Evolutionary conservation across 2,888 invertebrate genomes (phyloP), one percentile per base, ranked within the genome.

Genomic region (Gortyna flavago): DNA sequence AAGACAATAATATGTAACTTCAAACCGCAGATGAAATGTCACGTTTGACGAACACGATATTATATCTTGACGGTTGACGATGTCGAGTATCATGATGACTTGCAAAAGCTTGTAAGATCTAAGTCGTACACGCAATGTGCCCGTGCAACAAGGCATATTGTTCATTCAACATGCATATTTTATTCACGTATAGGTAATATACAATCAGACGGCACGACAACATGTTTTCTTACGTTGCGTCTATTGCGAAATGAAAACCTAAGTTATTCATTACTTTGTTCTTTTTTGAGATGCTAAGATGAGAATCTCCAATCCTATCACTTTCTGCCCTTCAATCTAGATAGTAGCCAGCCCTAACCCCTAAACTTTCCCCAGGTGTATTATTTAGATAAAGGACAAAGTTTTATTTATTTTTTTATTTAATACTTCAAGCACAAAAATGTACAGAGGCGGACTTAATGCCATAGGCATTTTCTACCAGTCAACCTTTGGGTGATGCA

Each of bases 371-470:
- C 77, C 75, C 76, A 72, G 68, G 79, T 83, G 75, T 87, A 84
- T 85, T 89, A 71, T 82, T 85, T 84, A 81, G 86, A 87, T 83
- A 87, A 79, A 87, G 29, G 67, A 65, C 74, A 86, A 54, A 54
- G 54, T 54, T 54, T 25, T n/a, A n/a, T n/a, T n/a, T n/a, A n/a
- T n/a, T n/a, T n/a, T n/a, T n/a, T n/a, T n/a, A n/a, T n/a, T n/a
- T n/a, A n/a, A n/a, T n/a, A n/a, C n/a, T n/a, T n/a, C n/a, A n/a
- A n/a, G n/a, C n/a, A n/a, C n/a, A n/a, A n/a, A n/a, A n/a, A n/a
- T n/a, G n/a, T n/a, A n/a, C n/a, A n/a, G n/a, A n/a, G n/a, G n/a
- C n/a, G n/a, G n/a, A n/a, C n/a, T n/a, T n/a, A n/a, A n/a, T n/a
- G n/a, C n/a, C n/a, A n/a, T n/a, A n/a, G n/a, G n/a, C n/a, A n/a